A percentile compares a stretch with the other conserved stretches of the same genome.
These are phyloP conservation scores for Pediacus dermestoides DNA, from an alignment of 2,888 invertebrate genomes.

Conservation along the genomic window DNA sequence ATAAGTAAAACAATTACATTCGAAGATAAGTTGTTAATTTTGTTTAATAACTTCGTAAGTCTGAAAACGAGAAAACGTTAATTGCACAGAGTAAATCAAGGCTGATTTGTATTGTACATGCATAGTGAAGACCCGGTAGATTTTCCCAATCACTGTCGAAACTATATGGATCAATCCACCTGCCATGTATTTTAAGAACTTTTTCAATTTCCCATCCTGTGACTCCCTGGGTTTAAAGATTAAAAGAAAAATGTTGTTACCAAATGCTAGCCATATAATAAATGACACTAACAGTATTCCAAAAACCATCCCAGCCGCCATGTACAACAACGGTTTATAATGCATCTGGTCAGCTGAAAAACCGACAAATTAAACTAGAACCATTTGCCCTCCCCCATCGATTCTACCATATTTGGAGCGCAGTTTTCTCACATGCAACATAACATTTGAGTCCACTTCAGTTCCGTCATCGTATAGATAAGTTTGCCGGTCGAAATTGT, in stretches of 20 bases:
- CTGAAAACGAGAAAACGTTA: no score
- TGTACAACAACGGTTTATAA: slow-evolving; percentile 17
- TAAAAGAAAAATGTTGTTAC: slow-evolving; percentile 22
- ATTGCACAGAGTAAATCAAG: no score
- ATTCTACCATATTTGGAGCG: no score
- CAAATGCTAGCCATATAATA: slow-evolving; percentile 27
- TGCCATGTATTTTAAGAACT: slow-evolving; percentile 22
- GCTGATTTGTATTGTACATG: no score
- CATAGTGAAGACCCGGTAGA: no score
- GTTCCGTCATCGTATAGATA: slow-evolving; percentile 32
- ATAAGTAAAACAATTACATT: no score
- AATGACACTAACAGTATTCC: slow-evolving; percentile 25
- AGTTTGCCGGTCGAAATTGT: slow-evolving; percentile 25
- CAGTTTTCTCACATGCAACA: no score
- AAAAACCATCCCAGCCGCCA: slow-evolving; percentile 23
- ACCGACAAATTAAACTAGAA: no score
- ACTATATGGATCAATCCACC: slow-evolving; percentile 23
- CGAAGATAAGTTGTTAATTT: no score
- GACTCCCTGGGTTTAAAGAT: slow-evolving; percentile 22
- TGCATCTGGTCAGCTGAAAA: slow-evolving; percentile 22
- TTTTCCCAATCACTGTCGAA: no score
- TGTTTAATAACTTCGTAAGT: no score
- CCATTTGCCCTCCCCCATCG: no score
- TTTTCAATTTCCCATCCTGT: slow-evolving; percentile 15
- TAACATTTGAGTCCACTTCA: slow-evolving; percentile 30